Evolutionary conservation across 2,797 vertebrate genomes (phyloP).

Genomic region (Eulemur albifrons): DNA sequence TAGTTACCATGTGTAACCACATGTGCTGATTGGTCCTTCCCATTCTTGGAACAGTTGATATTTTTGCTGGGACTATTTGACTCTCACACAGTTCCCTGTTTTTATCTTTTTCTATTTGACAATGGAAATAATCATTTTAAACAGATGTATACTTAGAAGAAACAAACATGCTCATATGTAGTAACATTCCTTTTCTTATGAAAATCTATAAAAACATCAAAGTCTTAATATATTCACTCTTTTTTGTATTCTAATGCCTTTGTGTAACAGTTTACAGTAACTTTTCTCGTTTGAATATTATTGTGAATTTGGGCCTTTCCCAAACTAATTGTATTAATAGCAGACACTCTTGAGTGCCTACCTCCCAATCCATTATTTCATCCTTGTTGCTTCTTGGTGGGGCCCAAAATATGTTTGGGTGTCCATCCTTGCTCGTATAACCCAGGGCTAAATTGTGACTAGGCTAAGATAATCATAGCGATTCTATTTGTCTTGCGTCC

Average conservation of each 20-base stretch:
- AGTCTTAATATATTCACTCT: background rate
- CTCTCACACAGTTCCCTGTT: background rate
- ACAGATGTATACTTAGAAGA: background rate
- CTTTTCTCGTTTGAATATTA: background rate
- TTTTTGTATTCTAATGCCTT: background rate
- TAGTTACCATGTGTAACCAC: background rate
- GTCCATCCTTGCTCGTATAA: background rate
- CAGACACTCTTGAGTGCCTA: too few relatives aligned
- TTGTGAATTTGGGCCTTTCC: background rate
- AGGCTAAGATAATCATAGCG: background rate
- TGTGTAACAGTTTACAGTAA: background rate
- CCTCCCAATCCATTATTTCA: background rate
- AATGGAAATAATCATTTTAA: background rate
- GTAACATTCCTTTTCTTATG: background rate
- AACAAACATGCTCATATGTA: background rate
- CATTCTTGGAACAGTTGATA: background rate
- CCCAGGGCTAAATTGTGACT: background rate
- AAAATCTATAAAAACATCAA: background rate
- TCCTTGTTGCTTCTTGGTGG: background rate
- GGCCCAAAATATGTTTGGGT: background rate
- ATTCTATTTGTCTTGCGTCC: background rate
- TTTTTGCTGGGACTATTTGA: background rate
- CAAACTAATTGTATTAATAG: background rate
- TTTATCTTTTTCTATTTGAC: background rate
- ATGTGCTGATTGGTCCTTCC: background rate